Evolutionary conservation across 2,113 vertebrate species (phyloP).

Genomic region (Toxotes chatareus): DNA sequence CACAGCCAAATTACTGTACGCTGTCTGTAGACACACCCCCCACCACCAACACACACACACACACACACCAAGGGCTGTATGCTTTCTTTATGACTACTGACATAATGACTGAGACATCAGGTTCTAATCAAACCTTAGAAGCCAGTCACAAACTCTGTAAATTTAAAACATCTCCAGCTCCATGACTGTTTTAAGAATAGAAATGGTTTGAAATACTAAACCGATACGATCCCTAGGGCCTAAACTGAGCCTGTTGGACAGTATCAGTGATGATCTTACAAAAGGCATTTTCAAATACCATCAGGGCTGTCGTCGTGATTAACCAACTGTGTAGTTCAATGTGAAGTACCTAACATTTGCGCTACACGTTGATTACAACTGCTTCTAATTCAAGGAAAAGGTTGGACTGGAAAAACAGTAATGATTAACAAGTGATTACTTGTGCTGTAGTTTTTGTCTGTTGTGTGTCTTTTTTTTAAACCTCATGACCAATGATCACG

Average conservation of each 20-base stretch:
- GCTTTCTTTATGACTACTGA: not conserved
- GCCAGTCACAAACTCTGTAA: no score
- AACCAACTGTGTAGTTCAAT: not conserved
- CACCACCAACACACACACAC: not conserved
- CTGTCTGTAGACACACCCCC: not conserved
- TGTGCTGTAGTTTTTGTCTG: not conserved
- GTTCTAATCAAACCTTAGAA: not conserved
- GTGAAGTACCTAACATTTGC: not conserved
- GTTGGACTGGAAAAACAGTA: not conserved
- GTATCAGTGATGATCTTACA: no score
- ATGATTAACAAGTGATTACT: constrained; percentile 3
- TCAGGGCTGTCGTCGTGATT: not conserved
- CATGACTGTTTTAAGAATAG: no score
- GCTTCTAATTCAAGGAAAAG: constrained; percentile 6
- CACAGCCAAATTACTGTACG: constrained; percentile 21
- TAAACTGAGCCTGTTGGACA: not conserved
- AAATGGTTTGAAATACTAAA: not conserved
- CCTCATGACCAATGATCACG: not conserved
- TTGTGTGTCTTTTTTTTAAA: not conserved
- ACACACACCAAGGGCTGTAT: not conserved
- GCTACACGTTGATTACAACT: no score
- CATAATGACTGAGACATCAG: not conserved
- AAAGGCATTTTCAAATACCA: no score
- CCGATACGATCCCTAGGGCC: not conserved
- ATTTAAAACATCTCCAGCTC: no score